Conservation (phyloP, 1,140 invertebrate genomes). For the Drosophila navojoa region DNA sequence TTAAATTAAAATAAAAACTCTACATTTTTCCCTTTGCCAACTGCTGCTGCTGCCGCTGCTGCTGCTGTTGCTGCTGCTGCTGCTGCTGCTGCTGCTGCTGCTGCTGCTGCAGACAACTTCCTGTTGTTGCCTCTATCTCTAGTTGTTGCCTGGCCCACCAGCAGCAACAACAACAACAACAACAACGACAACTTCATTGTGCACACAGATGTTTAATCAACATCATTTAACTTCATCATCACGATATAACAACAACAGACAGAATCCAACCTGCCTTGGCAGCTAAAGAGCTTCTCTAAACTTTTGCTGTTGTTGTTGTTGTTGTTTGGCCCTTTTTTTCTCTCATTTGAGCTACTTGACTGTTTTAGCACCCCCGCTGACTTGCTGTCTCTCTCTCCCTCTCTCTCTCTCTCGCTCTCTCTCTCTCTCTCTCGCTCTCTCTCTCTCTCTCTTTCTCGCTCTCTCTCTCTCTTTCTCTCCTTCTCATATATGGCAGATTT, state of each 20-base stretch:
- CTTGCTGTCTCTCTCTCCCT: neutral
- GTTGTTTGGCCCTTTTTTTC: constrained; percentile 42
- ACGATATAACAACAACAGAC: constrained; percentile 3
- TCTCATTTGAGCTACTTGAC: constrained; percentile 24
- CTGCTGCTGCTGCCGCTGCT: neutral
- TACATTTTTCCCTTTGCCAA: neutral
- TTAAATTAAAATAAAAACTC: constrained; percentile 12
- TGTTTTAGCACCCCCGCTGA: constrained; percentile 23
- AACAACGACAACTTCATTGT: constrained; percentile 1
- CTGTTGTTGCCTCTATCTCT: constrained; percentile 11
- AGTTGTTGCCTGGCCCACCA: neutral
- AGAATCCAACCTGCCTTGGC: neutral
- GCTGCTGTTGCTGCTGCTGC: constrained; percentile 4
- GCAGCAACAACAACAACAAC: neutral
- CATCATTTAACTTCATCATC: constrained; percentile 31
- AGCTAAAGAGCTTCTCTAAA: constrained; percentile 5
- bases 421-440: neutral
- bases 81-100: neutral
- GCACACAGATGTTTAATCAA: constrained; percentile 26
- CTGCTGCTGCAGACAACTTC: constrained; percentile 8
- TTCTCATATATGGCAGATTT: constrained; percentile 37
- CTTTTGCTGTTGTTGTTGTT: neutral
- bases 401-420: neutral
- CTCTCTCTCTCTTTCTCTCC: neutral
- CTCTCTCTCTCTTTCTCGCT: neutral